Evolutionary conservation across 92 coral and sea anemone species (phyloP), one percentile per base, ranked within the genome.

Genomic region (Phenganax stokvisi): DNA sequence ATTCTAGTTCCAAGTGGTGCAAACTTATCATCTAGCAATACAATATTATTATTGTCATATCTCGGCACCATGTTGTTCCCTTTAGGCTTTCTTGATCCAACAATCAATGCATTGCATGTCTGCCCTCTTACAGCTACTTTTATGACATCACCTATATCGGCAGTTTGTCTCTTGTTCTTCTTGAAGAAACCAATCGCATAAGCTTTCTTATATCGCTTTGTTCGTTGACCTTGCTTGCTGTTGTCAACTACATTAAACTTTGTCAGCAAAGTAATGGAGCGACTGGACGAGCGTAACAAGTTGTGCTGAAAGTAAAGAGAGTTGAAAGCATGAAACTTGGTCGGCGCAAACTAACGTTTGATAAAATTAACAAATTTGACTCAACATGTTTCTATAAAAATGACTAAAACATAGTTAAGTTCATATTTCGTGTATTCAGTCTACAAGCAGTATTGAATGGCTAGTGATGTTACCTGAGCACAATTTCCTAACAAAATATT

Each of bases 1-100:
- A 96, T 89, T 80, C 99, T 86, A 3, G 99, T 96, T 12, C 99
- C 99, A 9, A 96, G 88, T 12, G 99, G 99, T 7, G 99, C 97
- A 15, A 96, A 85, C 85, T 96, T 96, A 17, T 96, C 99, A 81
- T 96, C 99, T 2, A 96, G 92, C 51, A 96, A 79, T 2, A 96
- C 97, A 58, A 96, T 89, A 67, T 91, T 90, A 72, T 96, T 96
- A 58, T 90, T 92, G 79, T 96, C 99, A 85, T 89, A 96, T 92
- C 99, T 84, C 17, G 99, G 99, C 11, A 96, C 82, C 11, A 93
- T 92, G 59, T 96, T 92, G 71, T 92, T 92, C 28, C 83, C 83
- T 69, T 96, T 96, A 6, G 97, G 90, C 29, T 90, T 92, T 20
- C 99, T 75, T n/a, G 99, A 90, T 1, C 99, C 99, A 16, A 96